These are phyloP conservation scores for Gari tellinella DNA, from an alignment of 2,888 invertebrate species.

Conservation along the genomic window DNA sequence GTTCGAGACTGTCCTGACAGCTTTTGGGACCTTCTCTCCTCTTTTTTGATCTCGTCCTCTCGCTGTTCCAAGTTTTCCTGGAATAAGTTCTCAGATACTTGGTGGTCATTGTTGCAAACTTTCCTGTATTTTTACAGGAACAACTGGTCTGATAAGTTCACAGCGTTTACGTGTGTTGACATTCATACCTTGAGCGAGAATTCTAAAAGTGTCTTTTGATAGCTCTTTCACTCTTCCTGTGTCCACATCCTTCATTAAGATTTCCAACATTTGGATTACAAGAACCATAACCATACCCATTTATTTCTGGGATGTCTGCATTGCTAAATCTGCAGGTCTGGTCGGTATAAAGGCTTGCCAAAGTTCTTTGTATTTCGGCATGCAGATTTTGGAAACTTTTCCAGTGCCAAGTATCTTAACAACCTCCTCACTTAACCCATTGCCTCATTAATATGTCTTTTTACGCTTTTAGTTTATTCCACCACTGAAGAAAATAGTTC, in stretches of 20 bases:
- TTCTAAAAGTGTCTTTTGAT: constrained; percentile 18
- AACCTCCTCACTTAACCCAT: constrained; percentile 1
- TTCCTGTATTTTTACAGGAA: constrained; percentile 13
- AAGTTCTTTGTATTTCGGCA: constrained; percentile 2
- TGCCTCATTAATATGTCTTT: too few relatives aligned
- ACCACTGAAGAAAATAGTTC: too few relatives aligned
- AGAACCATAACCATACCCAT: constrained; percentile 1
- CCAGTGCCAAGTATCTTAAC: constrained; percentile 5
- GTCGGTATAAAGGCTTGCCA: constrained; percentile 1
- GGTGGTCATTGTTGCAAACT: constrained; percentile 6
- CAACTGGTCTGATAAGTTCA: constrained; percentile 8
- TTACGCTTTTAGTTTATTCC: too few relatives aligned
- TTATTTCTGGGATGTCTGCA: neutral
- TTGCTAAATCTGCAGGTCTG: constrained; percentile 8
- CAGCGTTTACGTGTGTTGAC: constrained; percentile 2
- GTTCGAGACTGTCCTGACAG: neutral
- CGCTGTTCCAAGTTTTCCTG: constrained; percentile 14
- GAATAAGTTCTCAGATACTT: constrained; percentile 9
- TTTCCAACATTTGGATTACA: constrained; percentile 1
- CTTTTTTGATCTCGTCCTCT: constrained; percentile 8
- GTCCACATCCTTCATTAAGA: neutral
- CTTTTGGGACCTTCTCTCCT: neutral
- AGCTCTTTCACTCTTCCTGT: neutral
- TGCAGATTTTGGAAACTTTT: constrained; percentile 8
- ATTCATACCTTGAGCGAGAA: neutral